Conservation (phyloP, 2,888 invertebrate species). For the Alloscopus bannaensis region DNA sequence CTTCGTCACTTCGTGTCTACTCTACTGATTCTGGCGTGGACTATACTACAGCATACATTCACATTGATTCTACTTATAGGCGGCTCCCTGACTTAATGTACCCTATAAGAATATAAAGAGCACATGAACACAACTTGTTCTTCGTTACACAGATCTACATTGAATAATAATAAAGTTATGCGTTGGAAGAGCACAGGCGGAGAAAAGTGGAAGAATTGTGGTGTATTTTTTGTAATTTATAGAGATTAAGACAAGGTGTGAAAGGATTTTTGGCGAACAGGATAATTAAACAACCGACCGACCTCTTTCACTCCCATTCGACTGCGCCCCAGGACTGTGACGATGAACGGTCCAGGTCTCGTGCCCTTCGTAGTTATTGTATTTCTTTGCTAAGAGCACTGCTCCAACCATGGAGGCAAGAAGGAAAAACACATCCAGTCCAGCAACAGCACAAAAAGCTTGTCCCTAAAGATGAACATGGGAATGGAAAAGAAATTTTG, state of each 20-base stretch:
- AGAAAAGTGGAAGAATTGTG: too few species aligned
- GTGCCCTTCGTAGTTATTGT: slow-evolving; percentile 56
- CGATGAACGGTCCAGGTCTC: slow-evolving; percentile 54
- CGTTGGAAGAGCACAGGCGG: neutral
- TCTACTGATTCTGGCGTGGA: too few species aligned
- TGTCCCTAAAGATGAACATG: slow-evolving; percentile 58
- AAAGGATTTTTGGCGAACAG: slow-evolving; percentile 13
- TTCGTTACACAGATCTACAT: slow-evolving; percentile 2
- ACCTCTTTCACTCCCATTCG: slow-evolving; percentile 57
- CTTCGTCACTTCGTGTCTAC: too few species aligned
- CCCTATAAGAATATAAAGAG: slow-evolving; percentile 49
- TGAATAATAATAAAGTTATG: neutral
- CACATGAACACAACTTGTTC: slow-evolving; percentile 37
- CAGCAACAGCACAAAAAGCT: slow-evolving; percentile 66
- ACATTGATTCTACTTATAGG: slow-evolving; percentile 41
- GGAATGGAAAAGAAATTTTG: neutral
- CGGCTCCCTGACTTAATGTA: slow-evolving; percentile 60
- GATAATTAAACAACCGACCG: slow-evolving; percentile 49
- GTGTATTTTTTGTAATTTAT: neutral
- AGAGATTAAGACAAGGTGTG: too few species aligned
- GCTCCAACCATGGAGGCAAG: slow-evolving; percentile 60
- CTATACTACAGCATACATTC: too few species aligned
- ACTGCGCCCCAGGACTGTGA: slow-evolving; percentile 42
- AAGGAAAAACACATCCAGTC: slow-evolving; percentile 62
- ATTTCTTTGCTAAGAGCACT: slow-evolving; percentile 57